Conservation (phyloP, 2,113 vertebrate species). For the Stomatorhinus ivindoensis region DNA sequence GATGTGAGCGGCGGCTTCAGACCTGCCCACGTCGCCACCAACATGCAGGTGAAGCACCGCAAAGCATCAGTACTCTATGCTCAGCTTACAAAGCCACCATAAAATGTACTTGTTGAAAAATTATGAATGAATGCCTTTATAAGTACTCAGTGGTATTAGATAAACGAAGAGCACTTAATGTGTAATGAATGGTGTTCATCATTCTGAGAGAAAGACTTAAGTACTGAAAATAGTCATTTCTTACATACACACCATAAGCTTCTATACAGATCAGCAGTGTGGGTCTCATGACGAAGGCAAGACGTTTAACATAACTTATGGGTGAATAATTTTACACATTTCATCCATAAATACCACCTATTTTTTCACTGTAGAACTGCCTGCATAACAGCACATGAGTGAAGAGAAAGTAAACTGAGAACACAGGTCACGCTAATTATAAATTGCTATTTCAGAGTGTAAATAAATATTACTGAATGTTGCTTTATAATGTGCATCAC, state of each 20-base stretch:
- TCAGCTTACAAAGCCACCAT: background rate
- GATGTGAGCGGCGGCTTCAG: background rate
- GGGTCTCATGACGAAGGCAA: background rate
- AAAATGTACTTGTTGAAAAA: background rate
- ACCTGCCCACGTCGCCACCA: background rate
- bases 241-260: background rate
- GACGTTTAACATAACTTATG: background rate
- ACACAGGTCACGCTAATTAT: background rate
- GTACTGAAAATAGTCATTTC: background rate
- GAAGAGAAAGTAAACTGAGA: background rate
- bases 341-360: background rate
- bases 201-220: background rate
- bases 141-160: background rate
- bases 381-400: background rate
- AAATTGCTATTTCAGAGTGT: background rate
- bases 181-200: background rate
- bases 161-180: background rate
- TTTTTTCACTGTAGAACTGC: background rate
- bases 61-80: background rate
- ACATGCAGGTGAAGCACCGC: background rate
- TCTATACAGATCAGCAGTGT: background rate
- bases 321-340: background rate
- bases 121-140: background rate
- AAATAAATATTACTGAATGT: background rate
- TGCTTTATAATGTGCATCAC: background rate